Conservation (phyloP, 1,140 invertebrate genomes). For the Drosophila lacertosa region DNA sequence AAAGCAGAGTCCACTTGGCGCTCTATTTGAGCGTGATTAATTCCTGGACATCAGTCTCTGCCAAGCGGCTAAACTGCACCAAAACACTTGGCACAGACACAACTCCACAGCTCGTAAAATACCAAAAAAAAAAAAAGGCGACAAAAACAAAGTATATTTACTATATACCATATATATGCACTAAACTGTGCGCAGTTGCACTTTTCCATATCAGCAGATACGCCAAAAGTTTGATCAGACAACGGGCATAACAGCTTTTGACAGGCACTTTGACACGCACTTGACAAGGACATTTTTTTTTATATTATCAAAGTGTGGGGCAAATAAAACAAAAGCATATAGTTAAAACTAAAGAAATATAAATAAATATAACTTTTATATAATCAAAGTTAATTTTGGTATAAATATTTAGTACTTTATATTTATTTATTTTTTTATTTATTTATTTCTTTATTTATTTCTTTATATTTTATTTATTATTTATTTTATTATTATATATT, state of each 20-base stretch:
- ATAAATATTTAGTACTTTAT: too few relatives aligned
- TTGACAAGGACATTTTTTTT: background rate
- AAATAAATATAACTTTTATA: too few relatives aligned
- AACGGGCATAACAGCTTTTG: background rate
- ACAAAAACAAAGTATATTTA: slow-evolving; percentile 14
- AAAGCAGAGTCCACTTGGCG: slow-evolving; percentile 44
- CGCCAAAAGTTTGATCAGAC: too few relatives aligned
- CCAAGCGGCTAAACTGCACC: slow-evolving; percentile 47
- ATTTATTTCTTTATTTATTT: too few relatives aligned
- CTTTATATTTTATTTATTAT: too few relatives aligned
- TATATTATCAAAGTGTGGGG: too few relatives aligned
- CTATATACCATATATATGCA: slow-evolving; percentile 8
- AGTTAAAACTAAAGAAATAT: too few relatives aligned
- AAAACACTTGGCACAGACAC: slow-evolving; percentile 58
- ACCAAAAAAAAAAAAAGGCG: slow-evolving; percentile 9
- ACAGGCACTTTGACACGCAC: background rate
- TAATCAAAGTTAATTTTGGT: too few relatives aligned
- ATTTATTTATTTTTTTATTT: too few relatives aligned
- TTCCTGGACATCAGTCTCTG: slow-evolving; percentile 70
- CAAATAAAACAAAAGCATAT: too few relatives aligned
- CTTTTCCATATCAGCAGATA: slow-evolving; percentile 19
- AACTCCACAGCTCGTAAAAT: slow-evolving; percentile 22
- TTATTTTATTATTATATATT: too few relatives aligned
- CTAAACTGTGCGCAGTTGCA: slow-evolving; percentile 52
- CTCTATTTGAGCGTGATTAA: slow-evolving; percentile 79